Evolutionary conservation across 2,797 vertebrate genomes (phyloP).

Genomic region (Acridotheres tristis): DNA sequence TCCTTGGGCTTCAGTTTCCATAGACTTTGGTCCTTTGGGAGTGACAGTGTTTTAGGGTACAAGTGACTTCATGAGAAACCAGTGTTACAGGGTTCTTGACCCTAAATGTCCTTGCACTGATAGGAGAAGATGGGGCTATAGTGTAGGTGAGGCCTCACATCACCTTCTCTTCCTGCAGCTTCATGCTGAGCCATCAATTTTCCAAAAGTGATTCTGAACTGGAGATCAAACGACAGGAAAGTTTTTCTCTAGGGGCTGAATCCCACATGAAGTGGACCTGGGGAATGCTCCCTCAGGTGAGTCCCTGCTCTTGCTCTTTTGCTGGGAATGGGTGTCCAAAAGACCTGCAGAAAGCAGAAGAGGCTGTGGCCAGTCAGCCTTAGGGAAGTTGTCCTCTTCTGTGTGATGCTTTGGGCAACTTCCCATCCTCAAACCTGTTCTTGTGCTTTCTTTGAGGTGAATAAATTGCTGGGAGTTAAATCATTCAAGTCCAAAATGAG

Average conservation of each 20-base stretch:
- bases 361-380: not conserved
- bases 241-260: constrained; percentile 62
- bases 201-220: constrained; percentile 95
- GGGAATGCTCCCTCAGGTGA: constrained; percentile 91
- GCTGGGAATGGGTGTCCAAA: not conserved
- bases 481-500: not conserved
- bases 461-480: constrained; percentile 22
- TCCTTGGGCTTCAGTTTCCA: not conserved
- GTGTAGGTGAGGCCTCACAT: not conserved
- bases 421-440: not conserved
- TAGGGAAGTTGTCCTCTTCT: not conserved
- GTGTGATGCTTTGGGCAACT: not conserved
- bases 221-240: constrained; percentile 77
- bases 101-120: not conserved
- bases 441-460: constrained; percentile 59
- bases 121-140: not conserved
- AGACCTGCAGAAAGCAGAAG: not conserved
- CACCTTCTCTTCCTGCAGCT: constrained; percentile 58
- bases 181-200: constrained; percentile 64
- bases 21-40: not conserved
- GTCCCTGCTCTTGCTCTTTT: not conserved
- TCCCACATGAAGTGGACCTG: constrained; percentile 91
- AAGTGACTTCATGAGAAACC: not conserved
- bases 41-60: not conserved
- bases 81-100: not conserved